A percentile compares a stretch with the other conserved stretches of the same genome.
Conservation (phyloP, 2,113 vertebrate genomes). For the Dissostichus mawsoni region DNA sequence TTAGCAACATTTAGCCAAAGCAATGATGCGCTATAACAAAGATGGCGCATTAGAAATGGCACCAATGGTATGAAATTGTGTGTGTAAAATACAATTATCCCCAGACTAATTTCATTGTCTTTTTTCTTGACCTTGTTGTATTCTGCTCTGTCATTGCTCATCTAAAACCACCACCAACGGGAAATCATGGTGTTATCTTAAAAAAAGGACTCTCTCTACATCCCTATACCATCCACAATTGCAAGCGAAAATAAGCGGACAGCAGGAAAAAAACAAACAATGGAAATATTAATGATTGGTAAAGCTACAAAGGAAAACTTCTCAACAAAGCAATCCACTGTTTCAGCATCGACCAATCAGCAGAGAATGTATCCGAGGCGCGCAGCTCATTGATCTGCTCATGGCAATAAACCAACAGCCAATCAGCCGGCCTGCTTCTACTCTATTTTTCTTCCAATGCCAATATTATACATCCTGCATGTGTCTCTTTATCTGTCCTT, state of each 20-base stretch:
- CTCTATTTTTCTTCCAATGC: not conserved
- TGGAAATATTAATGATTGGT: constrained; percentile 54
- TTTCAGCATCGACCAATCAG: constrained; percentile 23
- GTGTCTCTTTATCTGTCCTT: constrained; percentile 22
- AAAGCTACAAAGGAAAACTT: constrained; percentile 21
- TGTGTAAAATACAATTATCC: constrained; percentile 4
- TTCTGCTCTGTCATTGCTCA: not conserved
- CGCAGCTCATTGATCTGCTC: constrained; percentile 28
- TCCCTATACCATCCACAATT: constrained; percentile 10
- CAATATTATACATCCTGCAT: constrained; percentile 9
- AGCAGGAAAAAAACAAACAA: constrained; percentile 37
- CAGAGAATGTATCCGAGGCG: not conserved
- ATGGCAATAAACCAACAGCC: constrained; percentile 22
- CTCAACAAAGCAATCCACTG: constrained; percentile 12
- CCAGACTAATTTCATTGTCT: not conserved
- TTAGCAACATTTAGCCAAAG: not conserved
- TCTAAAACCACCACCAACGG: not conserved
- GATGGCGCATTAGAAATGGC: no score
- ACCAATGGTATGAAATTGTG: no score
- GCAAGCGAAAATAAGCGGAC: constrained; percentile 36
- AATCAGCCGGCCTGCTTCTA: not conserved
- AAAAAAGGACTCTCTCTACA: constrained; percentile 20
- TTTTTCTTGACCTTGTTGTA: not conserved
- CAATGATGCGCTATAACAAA: no score
- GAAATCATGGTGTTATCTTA: constrained; percentile 10